Conservation (phyloP, 2,797 vertebrate species). For the Nothura maculosa region DNA sequence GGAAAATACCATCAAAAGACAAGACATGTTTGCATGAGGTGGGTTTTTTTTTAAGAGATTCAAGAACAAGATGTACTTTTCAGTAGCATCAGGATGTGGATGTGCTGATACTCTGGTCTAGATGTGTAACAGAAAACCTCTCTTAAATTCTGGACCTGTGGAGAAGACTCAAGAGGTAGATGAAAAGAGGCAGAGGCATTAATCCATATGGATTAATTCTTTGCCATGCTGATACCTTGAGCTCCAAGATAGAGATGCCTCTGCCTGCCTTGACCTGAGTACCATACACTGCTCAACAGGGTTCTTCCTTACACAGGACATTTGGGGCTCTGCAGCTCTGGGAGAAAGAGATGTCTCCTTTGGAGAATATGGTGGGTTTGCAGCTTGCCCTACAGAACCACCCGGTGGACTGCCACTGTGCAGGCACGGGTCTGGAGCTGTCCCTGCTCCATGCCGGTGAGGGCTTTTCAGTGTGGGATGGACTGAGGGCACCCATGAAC, state of each 20-base stretch:
- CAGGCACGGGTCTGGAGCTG: neutral
- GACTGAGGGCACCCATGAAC: fast-evolving
- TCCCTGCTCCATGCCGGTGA: fast-evolving
- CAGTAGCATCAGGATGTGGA: neutral
- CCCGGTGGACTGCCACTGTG: fast-evolving
- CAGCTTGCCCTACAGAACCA: fast-evolving
- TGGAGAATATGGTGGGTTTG: neutral
- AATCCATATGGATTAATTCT: neutral
- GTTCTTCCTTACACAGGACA: fast-evolving
- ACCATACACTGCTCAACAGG: fast-evolving
- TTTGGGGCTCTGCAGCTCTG: neutral
- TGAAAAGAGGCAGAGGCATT: neutral
- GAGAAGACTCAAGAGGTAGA: neutral
- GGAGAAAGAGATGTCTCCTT: neutral
- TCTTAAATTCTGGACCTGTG: neutral
- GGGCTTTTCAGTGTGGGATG: fast-evolving
- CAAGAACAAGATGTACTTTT: neutral
- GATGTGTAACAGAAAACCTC: neutral
- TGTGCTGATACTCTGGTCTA: neutral
- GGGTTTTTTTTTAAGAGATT: neutral
- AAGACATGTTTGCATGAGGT: neutral
- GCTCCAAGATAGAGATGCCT: neutral
- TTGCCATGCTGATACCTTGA: fast-evolving
- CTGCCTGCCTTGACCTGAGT: neutral
- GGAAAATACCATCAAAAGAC: neutral